Base-by-base conservation (phyloP, 1,140 invertebrate genomes). In the Drosophila bipectinata region DNA sequence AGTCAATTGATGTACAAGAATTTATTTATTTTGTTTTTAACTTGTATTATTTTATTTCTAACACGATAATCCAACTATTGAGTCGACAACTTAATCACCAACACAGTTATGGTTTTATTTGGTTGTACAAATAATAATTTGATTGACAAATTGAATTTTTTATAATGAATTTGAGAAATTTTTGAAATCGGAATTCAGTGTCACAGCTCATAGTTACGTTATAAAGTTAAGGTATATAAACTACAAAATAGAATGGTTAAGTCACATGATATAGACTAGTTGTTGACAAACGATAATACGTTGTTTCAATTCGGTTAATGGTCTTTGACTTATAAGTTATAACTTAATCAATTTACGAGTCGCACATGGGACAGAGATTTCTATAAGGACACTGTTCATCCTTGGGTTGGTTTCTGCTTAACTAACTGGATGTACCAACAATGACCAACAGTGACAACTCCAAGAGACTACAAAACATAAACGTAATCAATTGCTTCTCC, bases 11-110 rank as follows among this genome's bases (percentile, higher is more conserved):
- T 72, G 14, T 53, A 47, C 53, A 14, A 14, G 24, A 47, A 47
- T 63, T 39, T 73, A 81, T 82, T 77, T 82, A 82, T 82, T 77
- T n/a, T 53, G 41, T 48, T 57, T 48, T 48, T 61, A 32, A 54
- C 79, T 64, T 66, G 12, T 52, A 44, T 62, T 67, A 28, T 56
- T 45, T 47, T 37, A 41, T 63, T 28, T 76, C 45, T 58, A 57
- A 28, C 55, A 32, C 47, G 26, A 18, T 37, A 45, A 53, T 44
- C 44, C 26, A 28, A 32, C 41, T 47, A 15, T 4, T 14, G 56
- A 47, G 44, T 48, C 18, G 7, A 12, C 14, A 14, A 3, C 24
- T 9, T 15, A 32, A 57, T n/a, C 24, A 58, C 4, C 14, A 15
- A 41, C 3, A n/a, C 39, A 12, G 21, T 58, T n/a, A 12, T 26